A percentile compares a stretch with the other conserved stretches of the same genome.
Evolutionary conservation across 2,113 vertebrate species (phyloP).

Genomic region (Pterocles orientalis): DNA sequence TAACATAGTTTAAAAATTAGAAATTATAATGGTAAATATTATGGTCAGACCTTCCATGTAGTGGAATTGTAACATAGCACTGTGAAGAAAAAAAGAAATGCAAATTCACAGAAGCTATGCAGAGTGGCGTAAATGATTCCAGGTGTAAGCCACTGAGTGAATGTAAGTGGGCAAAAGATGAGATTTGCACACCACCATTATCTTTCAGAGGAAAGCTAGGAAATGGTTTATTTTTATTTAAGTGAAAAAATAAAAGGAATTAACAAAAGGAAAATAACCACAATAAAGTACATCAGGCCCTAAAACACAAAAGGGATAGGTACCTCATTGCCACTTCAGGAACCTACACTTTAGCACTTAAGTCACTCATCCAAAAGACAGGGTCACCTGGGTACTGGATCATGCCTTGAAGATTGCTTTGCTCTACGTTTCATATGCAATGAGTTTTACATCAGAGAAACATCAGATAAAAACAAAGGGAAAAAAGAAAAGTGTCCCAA

Average conservation of each 20-base stretch:
- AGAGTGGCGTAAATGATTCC: background rate
- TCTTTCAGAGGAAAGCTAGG: background rate
- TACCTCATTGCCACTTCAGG: background rate
- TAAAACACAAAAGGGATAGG: background rate
- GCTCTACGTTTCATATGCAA: background rate
- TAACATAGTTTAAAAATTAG: background rate
- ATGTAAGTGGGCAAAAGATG: background rate
- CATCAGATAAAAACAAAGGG: background rate
- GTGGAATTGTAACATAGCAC: background rate
- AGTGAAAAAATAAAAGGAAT: background rate
- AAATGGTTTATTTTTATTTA: background rate
- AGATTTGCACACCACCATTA: background rate
- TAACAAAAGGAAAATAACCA: background rate
- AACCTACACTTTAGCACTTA: background rate
- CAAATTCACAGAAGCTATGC: background rate
- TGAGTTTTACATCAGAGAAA: background rate
- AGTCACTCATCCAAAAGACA: background rate
- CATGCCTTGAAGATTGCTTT: background rate
- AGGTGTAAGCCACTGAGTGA: background rate
- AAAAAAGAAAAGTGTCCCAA: rapidly evolving
- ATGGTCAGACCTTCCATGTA: background rate
- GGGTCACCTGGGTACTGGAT: background rate
- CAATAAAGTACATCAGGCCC: background rate
- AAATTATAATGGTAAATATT: background rate
- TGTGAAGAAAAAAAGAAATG: background rate